A percentile compares a stretch with the other conserved stretches of the same genome.
phyloP scores from a whole-genome alignment of 2,888 invertebrate genomes.

The Oxycera nigricornis region DNA sequence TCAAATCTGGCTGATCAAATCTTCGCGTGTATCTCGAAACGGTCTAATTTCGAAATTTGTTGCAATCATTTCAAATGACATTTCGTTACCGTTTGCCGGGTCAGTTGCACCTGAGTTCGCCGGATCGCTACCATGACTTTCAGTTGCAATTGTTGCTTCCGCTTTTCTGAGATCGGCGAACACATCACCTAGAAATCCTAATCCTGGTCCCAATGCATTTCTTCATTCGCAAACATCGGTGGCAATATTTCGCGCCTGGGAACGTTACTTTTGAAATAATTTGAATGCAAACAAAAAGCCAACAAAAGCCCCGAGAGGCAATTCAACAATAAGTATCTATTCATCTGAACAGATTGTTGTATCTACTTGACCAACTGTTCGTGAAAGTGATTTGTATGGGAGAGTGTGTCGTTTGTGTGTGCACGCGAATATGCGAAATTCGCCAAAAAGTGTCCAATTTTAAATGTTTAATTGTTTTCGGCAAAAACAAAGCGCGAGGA shows the following conservation, averaged over 20 bases:
- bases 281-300: neutral
- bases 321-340: neutral
- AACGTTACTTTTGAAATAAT: neutral
- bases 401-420: neutral
- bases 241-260: neutral
- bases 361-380: neutral
- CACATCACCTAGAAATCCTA: conserved; percentile 22
- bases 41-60: neutral
- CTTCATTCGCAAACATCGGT: neutral
- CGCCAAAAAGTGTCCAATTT: conserved; percentile 6
- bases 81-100: neutral
- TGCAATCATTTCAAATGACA: neutral
- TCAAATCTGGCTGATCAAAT: too few species aligned
- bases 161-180: conserved; percentile 18
- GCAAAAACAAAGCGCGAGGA: neutral
- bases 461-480: conserved; percentile 8
- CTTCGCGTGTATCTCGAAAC: too few species aligned
- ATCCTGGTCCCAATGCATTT: neutral
- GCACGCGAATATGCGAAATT: conserved; percentile 10
- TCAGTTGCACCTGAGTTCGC: neutral
- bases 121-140: conserved; percentile 14
- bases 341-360: neutral
- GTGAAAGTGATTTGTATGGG: conserved; percentile 15
- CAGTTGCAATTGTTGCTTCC: conserved; percentile 9
- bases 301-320: neutral